Percentiles rank a stretch among this genome's conserved stretches.
Conservation (phyloP, 2,113 vertebrate genomes). For the Sorex fumeus region DNA sequence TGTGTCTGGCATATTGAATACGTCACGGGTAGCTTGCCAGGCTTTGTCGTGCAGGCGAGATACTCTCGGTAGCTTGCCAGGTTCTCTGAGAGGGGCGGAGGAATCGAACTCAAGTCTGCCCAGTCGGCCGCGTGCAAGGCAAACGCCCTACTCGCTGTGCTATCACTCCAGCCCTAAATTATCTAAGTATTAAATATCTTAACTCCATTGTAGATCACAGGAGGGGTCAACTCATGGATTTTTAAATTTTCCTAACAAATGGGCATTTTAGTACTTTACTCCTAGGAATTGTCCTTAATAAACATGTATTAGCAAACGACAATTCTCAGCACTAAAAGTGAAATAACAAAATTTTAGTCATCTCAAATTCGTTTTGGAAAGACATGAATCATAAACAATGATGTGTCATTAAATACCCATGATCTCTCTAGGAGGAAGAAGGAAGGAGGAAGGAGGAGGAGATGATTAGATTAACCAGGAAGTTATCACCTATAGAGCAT, state of each 20-base stretch:
- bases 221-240: constrained; percentile 51
- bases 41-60: too few species aligned
- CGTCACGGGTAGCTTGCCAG: too few species aligned
- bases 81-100: too few species aligned
- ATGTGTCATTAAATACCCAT: neutral
- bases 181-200: constrained; percentile 65
- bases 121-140: too few species aligned
- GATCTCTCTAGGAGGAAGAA: neutral
- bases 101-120: too few species aligned
- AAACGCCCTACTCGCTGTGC: too few species aligned
- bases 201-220: constrained; percentile 59
- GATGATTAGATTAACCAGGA: neutral
- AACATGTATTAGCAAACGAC: constrained; percentile 36
- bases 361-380: constrained; percentile 53
- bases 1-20: too few species aligned
- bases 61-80: too few species aligned
- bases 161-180: too few species aligned
- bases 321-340: constrained; percentile 16
- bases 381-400: constrained; percentile 40
- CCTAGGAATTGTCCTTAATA: constrained; percentile 42
- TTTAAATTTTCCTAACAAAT: constrained; percentile 48
- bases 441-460: neutral
- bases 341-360: constrained; percentile 48
- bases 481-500: neutral
- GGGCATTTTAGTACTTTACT: constrained; percentile 55